phyloP scores from a whole-genome alignment of 1,140 invertebrate genomes.

The Drosophila kohkoa region DNA sequence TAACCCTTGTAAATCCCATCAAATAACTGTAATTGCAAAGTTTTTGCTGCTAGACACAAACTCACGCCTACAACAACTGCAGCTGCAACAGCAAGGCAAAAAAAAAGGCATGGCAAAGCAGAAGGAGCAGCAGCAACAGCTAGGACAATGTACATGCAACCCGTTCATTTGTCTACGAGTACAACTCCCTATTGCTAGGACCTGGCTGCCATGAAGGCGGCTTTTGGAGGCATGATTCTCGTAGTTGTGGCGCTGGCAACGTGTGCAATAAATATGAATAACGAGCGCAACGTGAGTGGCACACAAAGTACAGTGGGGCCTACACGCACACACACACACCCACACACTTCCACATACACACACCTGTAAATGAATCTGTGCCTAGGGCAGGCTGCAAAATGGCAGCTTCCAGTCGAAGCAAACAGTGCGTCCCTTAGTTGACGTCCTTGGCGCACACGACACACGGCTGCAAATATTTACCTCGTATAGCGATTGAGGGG shows the following conservation, averaged over 20 bases:
- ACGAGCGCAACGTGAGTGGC: slow-evolving; percentile 81
- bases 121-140: slow-evolving; percentile 17
- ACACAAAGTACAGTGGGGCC: slow-evolving; percentile 73
- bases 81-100: slow-evolving; percentile 10
- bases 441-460: slow-evolving; percentile 60
- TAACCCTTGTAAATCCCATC: slow-evolving; percentile 73
- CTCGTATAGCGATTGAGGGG: slow-evolving; percentile 26
- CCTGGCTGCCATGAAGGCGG: slow-evolving; percentile 12
- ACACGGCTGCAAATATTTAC: slow-evolving; percentile 76
- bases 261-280: slow-evolving; percentile 83
- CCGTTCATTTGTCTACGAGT: slow-evolving; percentile 62
- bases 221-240: slow-evolving; percentile 24
- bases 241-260: slow-evolving; percentile 57
- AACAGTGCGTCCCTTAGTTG: slow-evolving; percentile 17
- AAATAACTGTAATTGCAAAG: slow-evolving; percentile 83
- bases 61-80: slow-evolving; percentile 55
- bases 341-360: slow-evolving; percentile 1
- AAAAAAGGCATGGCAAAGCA: neutral
- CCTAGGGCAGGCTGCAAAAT: slow-evolving; percentile 56
- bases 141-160: slow-evolving; percentile 78
- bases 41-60: slow-evolving; percentile 75
- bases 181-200: slow-evolving; percentile 49
- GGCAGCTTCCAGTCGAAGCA: slow-evolving; percentile 34
- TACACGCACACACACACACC: slow-evolving; percentile 8
- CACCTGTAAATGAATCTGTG: slow-evolving; percentile 28